Evolutionary conservation across 2,888 invertebrate species (phyloP), one percentile per base, ranked within the genome.

Genomic region (Lapara coniferarum): DNA sequence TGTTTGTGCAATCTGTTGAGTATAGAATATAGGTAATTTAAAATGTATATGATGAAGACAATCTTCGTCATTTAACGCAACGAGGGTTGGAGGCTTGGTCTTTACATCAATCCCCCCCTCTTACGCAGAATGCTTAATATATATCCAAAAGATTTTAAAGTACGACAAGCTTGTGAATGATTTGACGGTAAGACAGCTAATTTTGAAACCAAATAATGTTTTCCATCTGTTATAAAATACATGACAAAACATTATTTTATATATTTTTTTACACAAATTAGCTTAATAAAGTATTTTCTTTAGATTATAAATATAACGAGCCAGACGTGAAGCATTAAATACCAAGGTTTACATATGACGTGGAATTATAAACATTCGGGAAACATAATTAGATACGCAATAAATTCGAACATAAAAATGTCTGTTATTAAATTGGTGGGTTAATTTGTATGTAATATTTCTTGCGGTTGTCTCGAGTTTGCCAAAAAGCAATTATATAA

Each of bases 401-500:
- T 66, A 70, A 71, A 72, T 71, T 66, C 63, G 46, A 63, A 63
- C 63, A 63, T 63, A 44, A 63, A 63, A 63, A 63, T 49, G 10
- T 25, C 63, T 63, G 59, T 44, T 49, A 63, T 63, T 63, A 37
- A 66, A 66, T 53, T 37, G 53, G 25, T 16, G 16, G 16, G 30
- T 53, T 66, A 44, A 66, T 66, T 66, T 53, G 53, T 55, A 66
- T 16, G 53, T 66, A 53, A 53, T 66, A 63, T 63, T 49, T 63
- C 63, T 63, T 63, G 63, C 63, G 63, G 49, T 59, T 63, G 63
- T 63, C 49, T 53, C n/a, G 13, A 53, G 67, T 70, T 78, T 79
- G 78, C 70, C 66, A 52, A 74, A 72, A 72, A 71, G 69, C 74
- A 68, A 72, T 79, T 74, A 77, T 71, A 71, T 69, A 71, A 72